Percentiles rank a stretch among this genome's conserved stretches.
phyloP scores from a whole-genome alignment of 37 sponge, comb jelly and placozoan species.

The Sycon ciliatum region DNA sequence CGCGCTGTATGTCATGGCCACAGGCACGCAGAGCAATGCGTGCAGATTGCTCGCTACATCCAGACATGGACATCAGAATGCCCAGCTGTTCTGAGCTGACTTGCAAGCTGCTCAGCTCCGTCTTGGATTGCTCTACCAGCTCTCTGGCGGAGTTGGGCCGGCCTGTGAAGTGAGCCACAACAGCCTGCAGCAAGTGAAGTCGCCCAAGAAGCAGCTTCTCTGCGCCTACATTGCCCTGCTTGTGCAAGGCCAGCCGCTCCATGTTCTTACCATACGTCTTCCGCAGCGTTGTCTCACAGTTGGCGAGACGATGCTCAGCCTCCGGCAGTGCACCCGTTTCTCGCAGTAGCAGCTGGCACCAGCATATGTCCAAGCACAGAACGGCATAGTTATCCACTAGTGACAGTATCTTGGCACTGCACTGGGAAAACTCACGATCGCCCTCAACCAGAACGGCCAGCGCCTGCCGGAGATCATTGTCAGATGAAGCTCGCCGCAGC shows the following conservation, averaged over 20 bases:
- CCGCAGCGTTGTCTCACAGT: constrained; percentile 6
- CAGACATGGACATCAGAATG: constrained; percentile 11
- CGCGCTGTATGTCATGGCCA: constrained; percentile 13
- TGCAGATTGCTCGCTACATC: neutral
- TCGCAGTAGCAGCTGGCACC: constrained; percentile 16
- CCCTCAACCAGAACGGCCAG: constrained; percentile 6
- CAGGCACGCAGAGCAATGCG: constrained; percentile 11
- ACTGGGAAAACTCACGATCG: constrained; percentile 15
- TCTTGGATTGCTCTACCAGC: neutral
- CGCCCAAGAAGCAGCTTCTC: constrained; percentile 5
- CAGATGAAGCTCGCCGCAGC: neutral
- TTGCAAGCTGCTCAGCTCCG: neutral
- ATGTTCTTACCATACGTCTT: constrained; percentile 2
- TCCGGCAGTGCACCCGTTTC: neutral
- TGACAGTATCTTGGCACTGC: constrained; percentile 10
- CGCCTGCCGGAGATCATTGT: constrained; percentile 2
- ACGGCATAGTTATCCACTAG: constrained; percentile 20
- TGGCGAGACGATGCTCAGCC: constrained; percentile 2
- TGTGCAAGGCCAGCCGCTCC: constrained; percentile 9
- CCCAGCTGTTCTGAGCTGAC: too few species aligned
- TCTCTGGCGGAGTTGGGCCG: neutral
- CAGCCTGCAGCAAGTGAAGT: constrained; percentile 17
- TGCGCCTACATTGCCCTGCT: neutral
- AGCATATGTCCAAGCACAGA: constrained; percentile 14
- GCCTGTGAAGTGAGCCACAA: constrained; percentile 14